Evolutionary conservation across 2,797 vertebrate species (phyloP).

Genomic region (Hemitrygon akajei): DNA sequence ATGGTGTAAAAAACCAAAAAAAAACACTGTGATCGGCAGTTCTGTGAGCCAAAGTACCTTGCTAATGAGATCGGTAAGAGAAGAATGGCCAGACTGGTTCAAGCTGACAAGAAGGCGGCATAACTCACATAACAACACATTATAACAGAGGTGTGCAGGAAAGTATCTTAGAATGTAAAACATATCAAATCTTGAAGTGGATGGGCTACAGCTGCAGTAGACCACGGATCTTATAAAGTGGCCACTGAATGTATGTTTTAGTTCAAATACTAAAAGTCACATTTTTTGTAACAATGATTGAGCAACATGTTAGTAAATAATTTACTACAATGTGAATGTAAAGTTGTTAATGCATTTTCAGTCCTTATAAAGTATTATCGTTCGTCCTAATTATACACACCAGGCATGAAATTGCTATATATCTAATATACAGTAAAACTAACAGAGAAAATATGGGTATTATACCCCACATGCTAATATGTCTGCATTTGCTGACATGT

Average conservation of each 20-base stretch:
- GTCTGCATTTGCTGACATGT: neutral
- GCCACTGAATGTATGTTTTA: neutral
- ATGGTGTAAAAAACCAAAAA: too few relatives aligned
- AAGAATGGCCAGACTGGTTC: too few relatives aligned
- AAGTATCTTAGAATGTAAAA: too few relatives aligned
- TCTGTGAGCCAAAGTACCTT: too few relatives aligned
- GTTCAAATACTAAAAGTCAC: neutral
- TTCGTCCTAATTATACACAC: neutral
- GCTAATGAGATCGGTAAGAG: too few relatives aligned
- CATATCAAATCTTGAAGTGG: too few relatives aligned
- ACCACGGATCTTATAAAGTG: too few relatives aligned
- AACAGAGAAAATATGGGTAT: neutral
- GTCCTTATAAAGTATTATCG: neutral
- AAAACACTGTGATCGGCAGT: too few relatives aligned
- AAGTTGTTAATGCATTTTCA: neutral
- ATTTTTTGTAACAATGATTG: slow-evolving; percentile 6
- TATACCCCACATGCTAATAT: neutral
- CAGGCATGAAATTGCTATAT: neutral
- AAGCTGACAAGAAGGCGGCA: too few relatives aligned
- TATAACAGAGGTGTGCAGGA: too few relatives aligned
- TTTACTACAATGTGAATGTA: slow-evolving; percentile 19
- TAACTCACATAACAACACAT: too few relatives aligned
- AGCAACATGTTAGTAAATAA: neutral
- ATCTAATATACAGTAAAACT: neutral
- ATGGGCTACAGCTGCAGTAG: too few relatives aligned